Evolutionary conservation across 2,888 invertebrate genomes (phyloP).

Genomic region (Aricia artaxerxes): DNA sequence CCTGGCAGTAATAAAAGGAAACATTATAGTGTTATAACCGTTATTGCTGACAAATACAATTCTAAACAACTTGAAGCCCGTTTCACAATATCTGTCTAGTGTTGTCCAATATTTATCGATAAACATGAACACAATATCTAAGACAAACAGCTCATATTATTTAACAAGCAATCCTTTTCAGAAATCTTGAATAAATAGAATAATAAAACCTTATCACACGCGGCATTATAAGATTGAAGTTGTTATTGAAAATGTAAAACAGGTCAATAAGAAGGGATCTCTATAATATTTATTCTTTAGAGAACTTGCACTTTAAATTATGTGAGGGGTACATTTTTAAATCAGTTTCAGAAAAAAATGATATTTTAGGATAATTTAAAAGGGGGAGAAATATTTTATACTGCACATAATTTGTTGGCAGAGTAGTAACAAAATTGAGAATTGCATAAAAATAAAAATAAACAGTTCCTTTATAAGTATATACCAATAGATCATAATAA

Average conservation of each 20-base stretch:
- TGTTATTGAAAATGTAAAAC: constrained; percentile 2
- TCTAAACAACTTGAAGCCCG: neutral
- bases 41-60: constrained; percentile 1
- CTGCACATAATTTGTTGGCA: neutral
- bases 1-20: neutral
- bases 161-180: constrained; percentile 2
- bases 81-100: constrained; percentile 2
- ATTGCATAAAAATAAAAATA: no score
- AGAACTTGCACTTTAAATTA: neutral
- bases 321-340: neutral
- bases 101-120: constrained; percentile 22
- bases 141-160: constrained; percentile 9
- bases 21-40: neutral
- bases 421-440: neutral
- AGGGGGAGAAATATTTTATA: neutral
- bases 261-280: neutral
- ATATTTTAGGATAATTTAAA: neutral
- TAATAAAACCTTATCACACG: neutral
- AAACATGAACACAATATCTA: constrained; percentile 5
- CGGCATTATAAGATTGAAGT: neutral
- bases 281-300: neutral
- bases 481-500: no score
- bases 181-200: neutral
- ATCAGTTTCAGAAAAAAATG: neutral
- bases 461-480: no score